Percentiles rank a stretch among this genome's conserved stretches.
phyloP scores from a whole-genome alignment of 2,888 invertebrate species.

The Hemithea aestivaria region DNA sequence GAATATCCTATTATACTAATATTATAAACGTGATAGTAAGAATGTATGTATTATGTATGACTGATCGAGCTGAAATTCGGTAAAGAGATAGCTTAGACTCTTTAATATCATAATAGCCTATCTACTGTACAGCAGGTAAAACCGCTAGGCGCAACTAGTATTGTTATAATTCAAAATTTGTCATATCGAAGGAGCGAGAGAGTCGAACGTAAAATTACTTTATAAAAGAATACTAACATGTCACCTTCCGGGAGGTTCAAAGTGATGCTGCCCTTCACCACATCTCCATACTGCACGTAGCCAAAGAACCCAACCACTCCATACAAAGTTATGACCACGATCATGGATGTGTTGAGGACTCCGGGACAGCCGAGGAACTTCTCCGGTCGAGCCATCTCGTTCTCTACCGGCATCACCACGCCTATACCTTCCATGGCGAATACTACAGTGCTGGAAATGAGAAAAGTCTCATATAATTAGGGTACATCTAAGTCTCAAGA shows the following conservation, averaged over 20 bases:
- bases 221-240: constrained; percentile 83
- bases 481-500: too few relatives aligned
- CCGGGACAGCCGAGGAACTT: constrained; percentile 90
- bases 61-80: too few relatives aligned
- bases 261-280: constrained; percentile 87
- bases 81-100: too few relatives aligned
- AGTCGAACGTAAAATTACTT: too few relatives aligned
- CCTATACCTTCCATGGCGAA: constrained; percentile 99
- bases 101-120: too few relatives aligned
- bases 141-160: too few relatives aligned
- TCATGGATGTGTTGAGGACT: constrained; percentile 92
- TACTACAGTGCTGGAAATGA: constrained; percentile 86
- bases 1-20: too few relatives aligned
- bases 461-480: neutral
- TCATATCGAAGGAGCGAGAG: too few relatives aligned
- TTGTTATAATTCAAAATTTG: too few relatives aligned
- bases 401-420: constrained; percentile 95
- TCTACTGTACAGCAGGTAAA: too few relatives aligned
- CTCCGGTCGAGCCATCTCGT: constrained; percentile 90
- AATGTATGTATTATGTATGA: too few relatives aligned
- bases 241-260: constrained; percentile 86
- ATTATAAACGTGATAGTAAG: too few relatives aligned
- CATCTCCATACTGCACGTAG: constrained; percentile 89
- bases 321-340: constrained; percentile 87
- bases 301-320: constrained; percentile 93